phyloP scores from a whole-genome alignment of 1,140 invertebrate species.

The Heliconius congener region DNA sequence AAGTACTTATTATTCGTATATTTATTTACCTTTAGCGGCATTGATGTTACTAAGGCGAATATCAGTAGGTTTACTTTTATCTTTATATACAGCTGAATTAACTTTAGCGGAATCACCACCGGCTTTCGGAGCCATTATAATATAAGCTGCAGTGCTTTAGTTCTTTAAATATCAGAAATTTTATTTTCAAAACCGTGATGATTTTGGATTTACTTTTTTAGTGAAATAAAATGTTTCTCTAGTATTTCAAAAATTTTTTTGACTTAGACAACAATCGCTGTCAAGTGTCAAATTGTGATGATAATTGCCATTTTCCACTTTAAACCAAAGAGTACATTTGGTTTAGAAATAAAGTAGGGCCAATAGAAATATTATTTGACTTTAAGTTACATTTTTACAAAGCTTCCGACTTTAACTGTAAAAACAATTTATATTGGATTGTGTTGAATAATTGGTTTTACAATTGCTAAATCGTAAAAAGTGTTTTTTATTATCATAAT shows the following conservation, averaged over 20 bases:
- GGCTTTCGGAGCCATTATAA: constrained; percentile 76
- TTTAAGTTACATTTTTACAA: too few species aligned
- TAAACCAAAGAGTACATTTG: neutral
- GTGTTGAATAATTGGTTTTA: too few species aligned
- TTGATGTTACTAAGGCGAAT: constrained; percentile 97
- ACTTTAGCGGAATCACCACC: constrained; percentile 75
- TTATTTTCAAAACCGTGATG: constrained; percentile 10
- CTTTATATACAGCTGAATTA: constrained; percentile 85
- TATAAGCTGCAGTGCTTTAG: neutral
- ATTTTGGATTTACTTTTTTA: constrained; percentile 15
- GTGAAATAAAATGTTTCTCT: neutral
- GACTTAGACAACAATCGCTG: neutral
- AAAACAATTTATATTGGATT: too few species aligned
- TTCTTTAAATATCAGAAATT: neutral
- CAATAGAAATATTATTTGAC: too few species aligned
- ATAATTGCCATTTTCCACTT: neutral
- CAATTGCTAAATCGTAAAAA: too few species aligned
- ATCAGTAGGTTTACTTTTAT: constrained; percentile 96
- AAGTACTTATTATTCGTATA: neutral
- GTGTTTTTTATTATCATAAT: too few species aligned
- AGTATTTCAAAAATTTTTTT: neutral
- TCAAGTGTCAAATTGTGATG: neutral
- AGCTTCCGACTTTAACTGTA: too few species aligned
- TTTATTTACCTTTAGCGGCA: constrained; percentile 94
- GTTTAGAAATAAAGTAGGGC: too few species aligned